A percentile compares a stretch with the other conserved stretches of the same genome.
These are phyloP conservation scores for Sminthurides aquaticus DNA, from an alignment of 2,888 invertebrate species.

Conservation along the genomic window DNA sequence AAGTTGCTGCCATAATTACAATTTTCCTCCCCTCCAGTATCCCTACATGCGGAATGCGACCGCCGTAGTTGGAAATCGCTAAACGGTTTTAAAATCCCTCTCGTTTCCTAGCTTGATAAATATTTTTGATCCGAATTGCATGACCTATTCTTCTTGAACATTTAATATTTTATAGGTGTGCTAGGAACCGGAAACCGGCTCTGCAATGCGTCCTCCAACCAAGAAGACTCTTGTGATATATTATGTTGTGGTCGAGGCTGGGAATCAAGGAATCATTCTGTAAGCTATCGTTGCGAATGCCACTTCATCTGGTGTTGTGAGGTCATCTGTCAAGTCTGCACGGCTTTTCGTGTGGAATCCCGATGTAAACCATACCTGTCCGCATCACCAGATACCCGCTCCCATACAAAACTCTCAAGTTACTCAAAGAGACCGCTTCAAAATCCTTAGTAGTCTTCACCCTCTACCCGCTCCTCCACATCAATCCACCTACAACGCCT, in stretches of 20 bases:
- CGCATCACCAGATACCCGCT: background rate
- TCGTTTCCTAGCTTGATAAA: no score
- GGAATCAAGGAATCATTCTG: conserved; percentile 59
- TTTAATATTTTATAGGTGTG: conserved; percentile 61
- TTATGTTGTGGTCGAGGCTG: conserved; percentile 79
- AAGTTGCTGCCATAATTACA: no score
- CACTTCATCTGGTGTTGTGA: conserved; percentile 88
- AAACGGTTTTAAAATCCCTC: no score
- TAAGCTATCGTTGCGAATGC: conserved; percentile 75
- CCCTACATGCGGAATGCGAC: no score
- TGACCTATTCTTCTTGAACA: background rate
- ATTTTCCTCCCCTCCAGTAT: no score
- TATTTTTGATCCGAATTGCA: background rate
- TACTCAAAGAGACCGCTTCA: conserved; percentile 14
- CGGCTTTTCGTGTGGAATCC: conserved; percentile 12
- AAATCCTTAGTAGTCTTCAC: background rate
- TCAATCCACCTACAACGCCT: no score
- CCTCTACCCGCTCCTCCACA: no score
- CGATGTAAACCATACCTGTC: conserved; percentile 15
- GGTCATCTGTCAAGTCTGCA: conserved; percentile 75
- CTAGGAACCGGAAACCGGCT: conserved; percentile 68
- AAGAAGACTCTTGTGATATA: conserved; percentile 79
- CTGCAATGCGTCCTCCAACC: conserved; percentile 73
- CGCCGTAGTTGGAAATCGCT: no score
- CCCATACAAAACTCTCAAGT: background rate